Conservation (phyloP, 2,888 invertebrate species). For the Brenthis hecate region DNA sequence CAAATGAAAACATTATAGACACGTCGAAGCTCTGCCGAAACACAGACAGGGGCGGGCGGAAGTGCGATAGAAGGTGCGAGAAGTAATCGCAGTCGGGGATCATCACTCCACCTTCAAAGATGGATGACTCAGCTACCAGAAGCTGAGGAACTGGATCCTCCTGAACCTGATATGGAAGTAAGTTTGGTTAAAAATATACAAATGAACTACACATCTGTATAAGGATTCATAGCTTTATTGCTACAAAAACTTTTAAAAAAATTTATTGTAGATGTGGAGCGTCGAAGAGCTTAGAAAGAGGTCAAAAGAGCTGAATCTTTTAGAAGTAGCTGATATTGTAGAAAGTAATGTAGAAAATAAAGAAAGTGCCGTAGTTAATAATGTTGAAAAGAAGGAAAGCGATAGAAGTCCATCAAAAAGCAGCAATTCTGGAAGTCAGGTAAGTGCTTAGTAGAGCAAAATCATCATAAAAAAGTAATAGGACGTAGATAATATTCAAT, state of each 20-base stretch:
- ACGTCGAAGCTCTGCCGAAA: constrained; percentile 74
- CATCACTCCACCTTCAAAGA: constrained; percentile 88
- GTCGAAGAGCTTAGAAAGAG: constrained; percentile 87
- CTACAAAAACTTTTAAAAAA: constrained; percentile 12
- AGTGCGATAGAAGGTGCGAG: constrained; percentile 68
- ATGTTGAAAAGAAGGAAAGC: constrained; percentile 76
- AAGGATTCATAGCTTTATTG: constrained; percentile 6
- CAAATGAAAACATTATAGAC: constrained; percentile 51
- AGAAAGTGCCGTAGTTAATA: constrained; percentile 50
- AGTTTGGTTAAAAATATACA: not conserved
- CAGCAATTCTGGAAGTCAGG: constrained; percentile 90
- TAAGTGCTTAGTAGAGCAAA: constrained; percentile 57
- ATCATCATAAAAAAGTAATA: not conserved
- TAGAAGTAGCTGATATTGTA: constrained; percentile 73
- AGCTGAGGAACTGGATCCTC: constrained; percentile 77
- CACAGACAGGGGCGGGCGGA: constrained; percentile 69
- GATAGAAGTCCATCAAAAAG: constrained; percentile 88
- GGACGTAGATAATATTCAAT: not conserved
- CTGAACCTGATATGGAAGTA: constrained; percentile 83
- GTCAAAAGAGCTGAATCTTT: constrained; percentile 86
- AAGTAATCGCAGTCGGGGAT: constrained; percentile 84
- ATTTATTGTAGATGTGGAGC: constrained; percentile 83
- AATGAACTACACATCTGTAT: not conserved
- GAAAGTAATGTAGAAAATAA: constrained; percentile 59
- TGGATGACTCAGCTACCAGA: constrained; percentile 91